Evolutionary conservation across 2,113 vertebrate species (phyloP).

Genomic region (Cranoglanis bouderius): DNA sequence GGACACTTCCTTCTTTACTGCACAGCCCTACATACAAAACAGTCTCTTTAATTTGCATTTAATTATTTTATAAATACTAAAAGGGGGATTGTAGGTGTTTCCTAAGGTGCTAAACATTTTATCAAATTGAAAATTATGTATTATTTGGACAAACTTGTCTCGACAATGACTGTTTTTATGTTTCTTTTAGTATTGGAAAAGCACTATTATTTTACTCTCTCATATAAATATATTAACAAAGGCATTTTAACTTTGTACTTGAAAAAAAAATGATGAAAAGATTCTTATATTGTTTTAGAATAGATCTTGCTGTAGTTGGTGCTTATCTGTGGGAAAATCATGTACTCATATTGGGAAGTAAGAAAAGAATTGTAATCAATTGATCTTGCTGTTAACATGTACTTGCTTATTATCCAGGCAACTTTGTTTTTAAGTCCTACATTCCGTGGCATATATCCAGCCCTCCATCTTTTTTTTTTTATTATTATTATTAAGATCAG

Average conservation of each 20-base stretch:
- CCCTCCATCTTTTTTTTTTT: slow-evolving; percentile 57
- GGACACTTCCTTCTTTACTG: slow-evolving; percentile 75
- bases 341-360: slow-evolving; percentile 85
- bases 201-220: slow-evolving; percentile 95
- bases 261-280: slow-evolving; percentile 86
- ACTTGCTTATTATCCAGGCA: slow-evolving; percentile 76
- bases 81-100: slow-evolving; percentile 85
- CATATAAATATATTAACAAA: slow-evolving; percentile 93
- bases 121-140: slow-evolving; percentile 91
- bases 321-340: slow-evolving; percentile 90
- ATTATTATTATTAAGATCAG: slow-evolving; percentile 73
- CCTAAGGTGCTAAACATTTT: slow-evolving; percentile 97
- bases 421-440: slow-evolving; percentile 78
- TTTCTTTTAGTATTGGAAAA: slow-evolving; percentile 89
- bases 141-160: slow-evolving; percentile 83
- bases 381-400: slow-evolving; percentile 81
- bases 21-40: slow-evolving; percentile 79
- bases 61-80: slow-evolving; percentile 68
- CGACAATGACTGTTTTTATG: slow-evolving; percentile 93
- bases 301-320: slow-evolving; percentile 97
- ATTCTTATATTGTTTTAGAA: slow-evolving; percentile 96
- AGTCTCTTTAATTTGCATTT: slow-evolving; percentile 61
- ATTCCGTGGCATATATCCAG: slow-evolving; percentile 81
- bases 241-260: slow-evolving; percentile 99
- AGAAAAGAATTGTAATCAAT: slow-evolving; percentile 72